phyloP scores from a whole-genome alignment of 2,113 vertebrate genomes.

The Neolamprologus caudopunctatus region DNA sequence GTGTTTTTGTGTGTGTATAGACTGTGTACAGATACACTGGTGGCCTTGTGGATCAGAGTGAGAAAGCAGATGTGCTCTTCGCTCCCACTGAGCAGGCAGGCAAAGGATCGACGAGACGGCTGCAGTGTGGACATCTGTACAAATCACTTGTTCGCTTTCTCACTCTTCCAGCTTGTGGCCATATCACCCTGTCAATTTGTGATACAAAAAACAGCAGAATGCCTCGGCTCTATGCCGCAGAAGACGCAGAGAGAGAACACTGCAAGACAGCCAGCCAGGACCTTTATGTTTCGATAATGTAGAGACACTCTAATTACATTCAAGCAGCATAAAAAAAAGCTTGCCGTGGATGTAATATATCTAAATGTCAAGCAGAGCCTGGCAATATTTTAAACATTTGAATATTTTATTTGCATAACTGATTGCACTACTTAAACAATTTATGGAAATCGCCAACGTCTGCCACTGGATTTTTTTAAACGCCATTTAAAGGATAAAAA shows the following conservation, averaged over 20 bases:
- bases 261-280: background rate
- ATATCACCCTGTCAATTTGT: background rate
- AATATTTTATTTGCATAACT: slow-evolving; percentile 5
- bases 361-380: background rate
- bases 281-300: background rate
- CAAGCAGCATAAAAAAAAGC: background rate
- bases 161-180: background rate
- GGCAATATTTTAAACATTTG: background rate
- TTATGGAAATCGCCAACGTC: background rate
- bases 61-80: slow-evolving; percentile 37
- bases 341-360: background rate
- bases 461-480: background rate
- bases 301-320: background rate
- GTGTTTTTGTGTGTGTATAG: background rate
- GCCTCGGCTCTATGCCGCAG: background rate
- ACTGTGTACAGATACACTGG: background rate
- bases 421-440: background rate
- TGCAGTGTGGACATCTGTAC: slow-evolving; percentile 17
- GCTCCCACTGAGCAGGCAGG: slow-evolving; percentile 1
- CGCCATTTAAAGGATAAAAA: background rate
- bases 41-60: slow-evolving; percentile 6
- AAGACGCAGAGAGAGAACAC: background rate
- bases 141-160: background rate
- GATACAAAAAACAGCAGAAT: background rate
- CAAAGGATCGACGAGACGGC: background rate